These are phyloP conservation scores for Syrmaticus mikado DNA, from an alignment of 2,113 vertebrate species.

Conservation along the genomic window DNA sequence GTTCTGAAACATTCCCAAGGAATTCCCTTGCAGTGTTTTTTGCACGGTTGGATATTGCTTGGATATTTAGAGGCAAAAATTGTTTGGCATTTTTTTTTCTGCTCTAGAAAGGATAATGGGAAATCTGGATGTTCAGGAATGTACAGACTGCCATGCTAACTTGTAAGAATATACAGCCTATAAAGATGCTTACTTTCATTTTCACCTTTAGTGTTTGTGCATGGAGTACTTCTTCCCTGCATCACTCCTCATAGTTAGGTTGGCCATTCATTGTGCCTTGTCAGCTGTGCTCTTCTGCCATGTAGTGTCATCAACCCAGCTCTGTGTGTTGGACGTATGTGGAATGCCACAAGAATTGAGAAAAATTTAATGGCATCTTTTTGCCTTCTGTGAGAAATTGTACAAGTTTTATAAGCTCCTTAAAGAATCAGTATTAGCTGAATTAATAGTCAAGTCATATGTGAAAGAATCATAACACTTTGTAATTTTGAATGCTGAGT, in stretches of 20 bases:
- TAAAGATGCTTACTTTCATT: neutral
- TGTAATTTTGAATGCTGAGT: neutral
- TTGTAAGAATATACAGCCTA: neutral
- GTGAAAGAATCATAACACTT: neutral
- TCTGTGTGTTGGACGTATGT: neutral
- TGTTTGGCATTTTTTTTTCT: neutral
- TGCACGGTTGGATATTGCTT: neutral
- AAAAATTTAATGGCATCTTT: neutral
- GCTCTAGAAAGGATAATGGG: neutral
- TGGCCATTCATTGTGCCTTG: neutral
- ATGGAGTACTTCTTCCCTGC: neutral
- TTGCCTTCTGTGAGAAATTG: neutral
- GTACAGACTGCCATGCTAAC: neutral
- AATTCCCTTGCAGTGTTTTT: neutral
- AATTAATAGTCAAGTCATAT: neutral
- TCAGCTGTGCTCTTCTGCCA: neutral
- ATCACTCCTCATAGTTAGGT: neutral
- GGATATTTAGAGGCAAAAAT: neutral
- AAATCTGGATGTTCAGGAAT: neutral
- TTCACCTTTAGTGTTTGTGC: neutral
- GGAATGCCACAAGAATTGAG: neutral
- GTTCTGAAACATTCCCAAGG: constrained; percentile 15
- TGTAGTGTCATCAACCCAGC: neutral
- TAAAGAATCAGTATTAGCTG: neutral
- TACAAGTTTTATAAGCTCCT: neutral